Evolutionary conservation across 2,797 vertebrate genomes (phyloP).

Genomic region (Onychomys torridus): DNA sequence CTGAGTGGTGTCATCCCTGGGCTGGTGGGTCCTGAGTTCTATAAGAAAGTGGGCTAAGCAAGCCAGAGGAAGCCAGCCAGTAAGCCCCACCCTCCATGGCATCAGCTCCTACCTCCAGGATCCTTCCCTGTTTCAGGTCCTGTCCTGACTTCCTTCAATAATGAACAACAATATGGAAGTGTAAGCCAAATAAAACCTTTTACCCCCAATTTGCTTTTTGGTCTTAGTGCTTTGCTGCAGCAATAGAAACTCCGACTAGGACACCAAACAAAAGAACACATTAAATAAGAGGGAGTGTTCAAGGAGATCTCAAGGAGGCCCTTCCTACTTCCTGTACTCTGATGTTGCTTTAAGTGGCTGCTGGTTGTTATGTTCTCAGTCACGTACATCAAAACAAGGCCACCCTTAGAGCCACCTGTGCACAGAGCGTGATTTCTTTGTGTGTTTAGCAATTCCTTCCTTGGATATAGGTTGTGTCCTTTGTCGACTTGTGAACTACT

Average conservation of each 20-base stretch:
- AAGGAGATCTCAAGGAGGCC: neutral
- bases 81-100: neutral
- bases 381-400: accelerated
- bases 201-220: neutral
- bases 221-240: neutral
- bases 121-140: neutral
- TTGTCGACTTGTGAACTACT: neutral
- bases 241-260: neutral
- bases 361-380: neutral
- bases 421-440: neutral
- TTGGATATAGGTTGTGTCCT: neutral
- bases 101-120: neutral
- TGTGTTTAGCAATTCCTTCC: neutral
- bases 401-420: neutral
- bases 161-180: neutral
- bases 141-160: neutral
- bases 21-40: neutral
- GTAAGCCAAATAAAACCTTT: neutral
- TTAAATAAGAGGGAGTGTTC: neutral
- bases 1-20: neutral
- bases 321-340: neutral
- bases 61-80: neutral
- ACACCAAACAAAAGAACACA: neutral
- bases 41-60: neutral
- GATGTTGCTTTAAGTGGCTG: accelerated